These are phyloP conservation scores for Anabas testudineus DNA, from an alignment of 2,797 vertebrate genomes.

Conservation along the genomic window DNA sequence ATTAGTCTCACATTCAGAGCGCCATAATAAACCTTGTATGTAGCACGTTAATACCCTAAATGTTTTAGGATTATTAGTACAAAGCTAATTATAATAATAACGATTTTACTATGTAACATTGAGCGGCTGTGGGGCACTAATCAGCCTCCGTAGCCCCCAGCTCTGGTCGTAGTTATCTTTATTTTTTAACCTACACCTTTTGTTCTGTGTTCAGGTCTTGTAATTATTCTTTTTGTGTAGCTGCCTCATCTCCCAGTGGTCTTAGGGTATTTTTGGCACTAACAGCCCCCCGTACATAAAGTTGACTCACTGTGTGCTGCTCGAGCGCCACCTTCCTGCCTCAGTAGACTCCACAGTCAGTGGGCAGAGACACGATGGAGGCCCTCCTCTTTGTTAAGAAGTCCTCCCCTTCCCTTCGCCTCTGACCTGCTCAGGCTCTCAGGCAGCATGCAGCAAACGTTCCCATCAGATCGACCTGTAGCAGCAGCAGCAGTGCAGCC, in stretches of 20 bases:
- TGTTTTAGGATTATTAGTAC: too few species aligned
- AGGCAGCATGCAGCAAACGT: constrained; percentile 76
- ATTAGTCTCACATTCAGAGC: too few species aligned
- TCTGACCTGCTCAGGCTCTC: constrained; percentile 68
- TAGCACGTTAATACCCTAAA: too few species aligned
- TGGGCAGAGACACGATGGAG: constrained; percentile 51
- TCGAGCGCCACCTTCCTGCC: constrained; percentile 82
- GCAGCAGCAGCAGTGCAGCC: constrained; percentile 31
- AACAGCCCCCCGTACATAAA: neutral
- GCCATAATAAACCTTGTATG: too few species aligned
- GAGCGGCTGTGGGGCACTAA: too few species aligned
- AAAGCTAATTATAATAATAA: too few species aligned
- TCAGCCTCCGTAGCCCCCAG: too few species aligned
- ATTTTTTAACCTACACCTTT: too few species aligned
- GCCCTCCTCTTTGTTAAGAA: constrained; percentile 45
- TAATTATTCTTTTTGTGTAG: too few species aligned
- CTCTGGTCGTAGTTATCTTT: too few species aligned
- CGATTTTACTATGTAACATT: too few species aligned
- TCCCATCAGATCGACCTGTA: constrained; percentile 76
- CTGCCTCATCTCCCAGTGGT: neutral
- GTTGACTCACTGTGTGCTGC: constrained; percentile 44
- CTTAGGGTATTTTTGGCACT: neutral
- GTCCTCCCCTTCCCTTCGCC: constrained; percentile 58
- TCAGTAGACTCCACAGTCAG: neutral
- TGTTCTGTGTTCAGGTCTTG: too few species aligned